phyloP scores from a whole-genome alignment of 2,797 vertebrate species.

The Cetoscarus ocellatus region DNA sequence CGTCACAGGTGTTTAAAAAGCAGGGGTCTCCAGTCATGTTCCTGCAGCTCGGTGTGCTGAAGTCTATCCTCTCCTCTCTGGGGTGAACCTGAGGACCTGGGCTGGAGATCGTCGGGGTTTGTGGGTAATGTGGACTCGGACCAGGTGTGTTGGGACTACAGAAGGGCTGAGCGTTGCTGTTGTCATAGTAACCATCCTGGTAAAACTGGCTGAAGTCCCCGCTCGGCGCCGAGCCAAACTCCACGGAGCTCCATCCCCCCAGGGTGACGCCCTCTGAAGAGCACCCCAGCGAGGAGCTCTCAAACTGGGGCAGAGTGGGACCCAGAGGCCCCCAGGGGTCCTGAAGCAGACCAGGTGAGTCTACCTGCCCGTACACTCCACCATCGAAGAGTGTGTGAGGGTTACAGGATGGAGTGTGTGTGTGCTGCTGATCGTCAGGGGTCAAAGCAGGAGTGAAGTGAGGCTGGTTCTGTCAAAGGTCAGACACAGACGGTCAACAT shows the following conservation, averaged over 20 bases:
- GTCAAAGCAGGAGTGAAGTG: constrained; percentile 12
- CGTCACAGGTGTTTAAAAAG: neutral
- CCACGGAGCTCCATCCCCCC: constrained; percentile 43
- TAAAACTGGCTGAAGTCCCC: constrained; percentile 38
- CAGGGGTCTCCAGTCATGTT: constrained; percentile 14
- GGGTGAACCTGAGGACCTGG: constrained; percentile 24
- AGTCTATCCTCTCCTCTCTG: constrained; percentile 15
- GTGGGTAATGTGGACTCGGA: constrained; percentile 65
- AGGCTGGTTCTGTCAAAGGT: constrained; percentile 41
- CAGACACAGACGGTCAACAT: constrained; percentile 5
- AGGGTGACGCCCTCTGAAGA: neutral
- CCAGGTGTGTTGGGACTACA: constrained; percentile 60
- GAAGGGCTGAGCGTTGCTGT: constrained; percentile 37
- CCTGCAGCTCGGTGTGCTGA: constrained; percentile 5
- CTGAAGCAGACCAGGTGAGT: neutral
- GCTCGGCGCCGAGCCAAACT: constrained; percentile 16
- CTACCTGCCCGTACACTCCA: neutral
- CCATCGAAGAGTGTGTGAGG: neutral
- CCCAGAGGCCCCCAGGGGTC: constrained; percentile 37
- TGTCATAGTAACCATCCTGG: constrained; percentile 30
- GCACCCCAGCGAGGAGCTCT: constrained; percentile 30
- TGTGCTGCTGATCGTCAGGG: constrained; percentile 9
- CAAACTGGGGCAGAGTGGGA: constrained; percentile 22
- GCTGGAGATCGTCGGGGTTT: constrained; percentile 45
- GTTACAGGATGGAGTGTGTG: constrained; percentile 2